Evolutionary conservation across 2,797 vertebrate species (phyloP), one percentile per base, ranked within the genome.

Genomic region (Erpetoichthys calabaricus): DNA sequence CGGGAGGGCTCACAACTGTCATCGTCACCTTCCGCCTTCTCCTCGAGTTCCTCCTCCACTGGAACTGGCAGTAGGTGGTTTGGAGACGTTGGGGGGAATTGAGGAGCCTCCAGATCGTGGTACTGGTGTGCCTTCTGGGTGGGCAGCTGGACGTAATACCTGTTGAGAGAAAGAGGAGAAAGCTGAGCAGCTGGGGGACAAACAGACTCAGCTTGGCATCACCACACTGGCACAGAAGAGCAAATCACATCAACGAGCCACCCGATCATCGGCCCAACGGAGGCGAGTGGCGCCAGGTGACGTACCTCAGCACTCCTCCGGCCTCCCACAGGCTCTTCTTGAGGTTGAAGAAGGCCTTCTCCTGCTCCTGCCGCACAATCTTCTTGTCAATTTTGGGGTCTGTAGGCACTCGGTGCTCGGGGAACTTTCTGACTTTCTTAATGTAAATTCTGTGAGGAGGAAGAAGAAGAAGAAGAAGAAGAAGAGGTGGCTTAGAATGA

Each of bases 391-490:
- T 83, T 75, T 86, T 86, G 61, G 86, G 84, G 60, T 89, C 86
- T 62, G 80, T 87, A 59, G 86, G 76, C 78, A 90, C 85, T 64
- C 78, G 73, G 67, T 88, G 86, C 57, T 86, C 81, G 3, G 74
- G 87, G 72, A 90, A 90, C 72, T 90, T 90, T 54, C 82, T 78
- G 55, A 90, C 83, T 63, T 90, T 90, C 76, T 90, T 90, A 59
- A 90, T 89, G 65, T 90, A 90, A 73, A 89, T 89, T 68, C 88
- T 90, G 66, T 57, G 73, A 56, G 5, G 42, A 5, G 41, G 54
- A 43, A 43, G 8, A n/a, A n/a, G n/a, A n/a, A n/a, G n/a, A n/a
- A n/a, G n/a, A 25, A 25, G 25, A 25, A 25, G n/a, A n/a, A 41
- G 49, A 61, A 7, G 64, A 60, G 57, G 51, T 25, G 25, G 25